Percentiles rank a stretch among this genome's conserved stretches.
Conservation (phyloP, 64 coral and sea anemone species). For the Orbicella faveolata region DNA sequence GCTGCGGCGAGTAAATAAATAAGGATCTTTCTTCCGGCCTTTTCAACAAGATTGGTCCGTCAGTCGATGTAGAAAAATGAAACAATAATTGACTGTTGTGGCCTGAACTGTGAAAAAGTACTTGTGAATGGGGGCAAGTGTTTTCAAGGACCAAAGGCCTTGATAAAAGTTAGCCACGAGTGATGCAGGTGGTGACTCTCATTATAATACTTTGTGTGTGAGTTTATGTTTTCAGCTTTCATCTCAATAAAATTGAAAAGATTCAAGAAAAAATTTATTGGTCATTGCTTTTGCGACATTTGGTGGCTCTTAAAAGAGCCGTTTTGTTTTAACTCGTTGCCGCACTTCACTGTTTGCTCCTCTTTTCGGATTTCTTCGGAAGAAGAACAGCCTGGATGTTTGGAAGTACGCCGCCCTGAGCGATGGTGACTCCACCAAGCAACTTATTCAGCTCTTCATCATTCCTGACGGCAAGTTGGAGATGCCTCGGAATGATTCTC, state of each 20-base stretch:
- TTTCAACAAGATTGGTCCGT: too few species aligned
- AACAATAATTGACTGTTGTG: too few species aligned
- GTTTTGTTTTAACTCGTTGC: neutral
- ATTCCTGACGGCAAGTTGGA: constrained; percentile 34
- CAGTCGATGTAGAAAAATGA: too few species aligned
- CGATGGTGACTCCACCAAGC: constrained; percentile 28
- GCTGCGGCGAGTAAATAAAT: too few species aligned
- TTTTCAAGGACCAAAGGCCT: too few species aligned
- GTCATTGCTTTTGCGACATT: constrained; percentile 1
- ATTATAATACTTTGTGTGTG: too few species aligned
- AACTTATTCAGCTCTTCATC: constrained; percentile 50
- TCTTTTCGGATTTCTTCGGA: constrained; percentile 43
- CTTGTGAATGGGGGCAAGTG: too few species aligned
- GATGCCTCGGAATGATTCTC: constrained; percentile 31
- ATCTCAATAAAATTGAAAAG: neutral
- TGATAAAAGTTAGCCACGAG: too few species aligned
- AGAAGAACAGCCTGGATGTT: constrained; percentile 49
- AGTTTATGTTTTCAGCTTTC: neutral
- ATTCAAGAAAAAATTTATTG: neutral
- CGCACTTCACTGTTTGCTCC: constrained; percentile 9
- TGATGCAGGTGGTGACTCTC: too few species aligned
- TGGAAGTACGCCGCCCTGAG: constrained; percentile 43
- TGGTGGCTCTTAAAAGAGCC: constrained; percentile 56
- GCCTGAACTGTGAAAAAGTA: too few species aligned
- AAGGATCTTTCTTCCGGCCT: too few species aligned